phyloP scores from a whole-genome alignment of 92 coral and sea anemone genomes.

The Heliopora coerulea region DNA sequence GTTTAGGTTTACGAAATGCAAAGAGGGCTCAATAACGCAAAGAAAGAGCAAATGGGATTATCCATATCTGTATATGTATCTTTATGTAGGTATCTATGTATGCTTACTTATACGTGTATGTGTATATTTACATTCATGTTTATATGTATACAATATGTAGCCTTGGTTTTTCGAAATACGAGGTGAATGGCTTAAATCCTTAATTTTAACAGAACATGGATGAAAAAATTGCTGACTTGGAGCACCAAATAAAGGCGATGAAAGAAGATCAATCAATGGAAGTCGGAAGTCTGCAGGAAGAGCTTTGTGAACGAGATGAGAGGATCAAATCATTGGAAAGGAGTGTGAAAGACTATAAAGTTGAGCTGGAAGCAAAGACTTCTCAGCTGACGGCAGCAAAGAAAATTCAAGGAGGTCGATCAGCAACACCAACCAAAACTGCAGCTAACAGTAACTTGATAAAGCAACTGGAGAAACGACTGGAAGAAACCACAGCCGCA shows the following conservation, averaged over 20 bases:
- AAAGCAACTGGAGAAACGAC: slow-evolving; percentile 63
- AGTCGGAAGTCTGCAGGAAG: neutral
- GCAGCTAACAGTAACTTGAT: slow-evolving; percentile 8
- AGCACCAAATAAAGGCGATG: neutral
- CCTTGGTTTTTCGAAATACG: too few species aligned
- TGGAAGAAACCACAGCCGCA: slow-evolving; percentile 80
- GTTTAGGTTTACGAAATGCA: too few species aligned
- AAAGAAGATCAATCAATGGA: neutral
- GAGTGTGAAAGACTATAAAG: slow-evolving; percentile 16
- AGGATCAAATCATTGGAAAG: neutral
- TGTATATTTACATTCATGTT: too few species aligned
- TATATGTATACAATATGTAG: too few species aligned
- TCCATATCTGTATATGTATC: too few species aligned
- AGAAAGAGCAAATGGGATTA: too few species aligned
- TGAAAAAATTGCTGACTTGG: neutral
- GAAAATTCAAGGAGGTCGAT: slow-evolving; percentile 28
- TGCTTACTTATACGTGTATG: too few species aligned
- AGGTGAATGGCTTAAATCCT: too few species aligned
- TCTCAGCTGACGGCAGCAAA: slow-evolving; percentile 24
- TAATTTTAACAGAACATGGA: neutral
- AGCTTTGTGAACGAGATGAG: neutral
- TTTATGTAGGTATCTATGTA: too few species aligned
- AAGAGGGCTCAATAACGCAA: too few species aligned
- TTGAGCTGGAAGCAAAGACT: slow-evolving; percentile 25
- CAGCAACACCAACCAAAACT: slow-evolving; percentile 14